Conservation (phyloP, 2,113 vertebrate genomes). For the Cardinalis cardinalis region DNA sequence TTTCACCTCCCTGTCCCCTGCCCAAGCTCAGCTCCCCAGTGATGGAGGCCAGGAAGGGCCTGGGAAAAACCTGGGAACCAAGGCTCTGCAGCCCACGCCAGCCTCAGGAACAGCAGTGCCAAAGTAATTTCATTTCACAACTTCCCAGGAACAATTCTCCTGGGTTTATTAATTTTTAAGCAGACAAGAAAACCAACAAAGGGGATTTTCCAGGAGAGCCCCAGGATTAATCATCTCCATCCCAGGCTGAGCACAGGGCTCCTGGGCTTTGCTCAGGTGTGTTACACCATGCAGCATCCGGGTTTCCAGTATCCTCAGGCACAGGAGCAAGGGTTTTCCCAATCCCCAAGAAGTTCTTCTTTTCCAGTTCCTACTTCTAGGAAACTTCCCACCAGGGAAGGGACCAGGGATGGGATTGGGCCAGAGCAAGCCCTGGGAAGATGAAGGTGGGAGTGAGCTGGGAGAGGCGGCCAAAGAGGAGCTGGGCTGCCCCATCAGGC, state of each 20-base stretch:
- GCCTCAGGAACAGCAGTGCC: neutral
- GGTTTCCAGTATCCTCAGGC: neutral
- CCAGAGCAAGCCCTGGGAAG: slow-evolving; percentile 4
- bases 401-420: neutral
- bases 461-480: neutral
- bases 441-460: slow-evolving; percentile 31
- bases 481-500: slow-evolving; percentile 3
- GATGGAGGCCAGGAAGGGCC: neutral
- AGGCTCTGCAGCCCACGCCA: neutral
- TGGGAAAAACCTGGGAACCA: neutral
- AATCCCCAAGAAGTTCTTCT: neutral
- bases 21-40: neutral
- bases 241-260: neutral
- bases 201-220: neutral
- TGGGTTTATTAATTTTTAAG: neutral
- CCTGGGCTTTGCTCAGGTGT: neutral
- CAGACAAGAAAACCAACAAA: neutral
- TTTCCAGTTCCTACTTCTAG: neutral
- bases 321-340: neutral
- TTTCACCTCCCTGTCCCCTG: neutral
- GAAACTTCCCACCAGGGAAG: slow-evolving; percentile 10
- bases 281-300: neutral
- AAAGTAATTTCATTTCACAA: neutral
- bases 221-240: neutral
- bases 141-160: neutral